phyloP scores from a whole-genome alignment of 2,113 vertebrate species.

The Burhinus bistriatus region DNA sequence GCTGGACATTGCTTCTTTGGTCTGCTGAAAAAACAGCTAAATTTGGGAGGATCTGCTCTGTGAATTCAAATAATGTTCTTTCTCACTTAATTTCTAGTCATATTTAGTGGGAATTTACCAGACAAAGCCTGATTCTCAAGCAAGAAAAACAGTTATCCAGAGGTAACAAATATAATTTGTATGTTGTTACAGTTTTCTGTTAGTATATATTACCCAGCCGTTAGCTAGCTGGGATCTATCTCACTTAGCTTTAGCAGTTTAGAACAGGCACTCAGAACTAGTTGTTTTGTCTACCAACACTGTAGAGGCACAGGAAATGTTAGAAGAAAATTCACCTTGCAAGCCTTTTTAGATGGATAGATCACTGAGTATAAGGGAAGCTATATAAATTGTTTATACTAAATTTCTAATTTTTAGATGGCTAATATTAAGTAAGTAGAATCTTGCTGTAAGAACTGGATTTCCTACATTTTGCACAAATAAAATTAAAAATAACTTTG shows the following conservation, averaged over 20 bases:
- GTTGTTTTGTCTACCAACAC: background rate
- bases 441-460: background rate
- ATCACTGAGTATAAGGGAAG: background rate
- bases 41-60: background rate
- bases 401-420: background rate
- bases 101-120: background rate
- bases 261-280: background rate
- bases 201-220: background rate
- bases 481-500: background rate
- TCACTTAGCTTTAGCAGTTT: background rate
- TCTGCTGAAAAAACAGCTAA: background rate
- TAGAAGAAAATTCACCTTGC: background rate
- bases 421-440: background rate
- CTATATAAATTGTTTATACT: background rate
- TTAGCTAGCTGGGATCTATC: background rate
- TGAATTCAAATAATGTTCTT: background rate
- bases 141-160: background rate
- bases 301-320: background rate
- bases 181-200: background rate
- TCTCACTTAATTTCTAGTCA: background rate
- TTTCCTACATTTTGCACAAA: background rate
- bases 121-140: background rate
- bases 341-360: background rate
- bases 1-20: fast-evolving
- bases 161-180: background rate